Percentiles rank a stretch among this genome's conserved stretches.
phyloP scores from a whole-genome alignment of 1,140 invertebrate genomes.

The Drosophila grimshawi region DNA sequence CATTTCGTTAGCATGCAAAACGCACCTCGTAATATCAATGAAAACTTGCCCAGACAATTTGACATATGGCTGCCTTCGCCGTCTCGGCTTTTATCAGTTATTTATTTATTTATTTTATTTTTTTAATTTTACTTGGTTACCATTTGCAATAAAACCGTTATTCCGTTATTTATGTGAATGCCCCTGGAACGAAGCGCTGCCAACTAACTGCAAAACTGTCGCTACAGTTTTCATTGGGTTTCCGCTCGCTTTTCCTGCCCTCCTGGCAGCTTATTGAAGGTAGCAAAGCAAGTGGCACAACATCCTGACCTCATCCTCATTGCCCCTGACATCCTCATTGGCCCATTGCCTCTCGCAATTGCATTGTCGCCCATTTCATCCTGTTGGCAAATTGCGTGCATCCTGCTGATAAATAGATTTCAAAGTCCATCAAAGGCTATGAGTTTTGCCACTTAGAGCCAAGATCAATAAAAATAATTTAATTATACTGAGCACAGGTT shows the following conservation, averaged over 20 bases:
- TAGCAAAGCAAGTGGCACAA: slow-evolving; percentile 56
- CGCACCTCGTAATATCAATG: slow-evolving; percentile 46
- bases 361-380: slow-evolving; percentile 63
- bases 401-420: slow-evolving; percentile 70
- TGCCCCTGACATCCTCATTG: background rate
- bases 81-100: slow-evolving; percentile 14
- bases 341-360: slow-evolving; percentile 36
- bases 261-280: slow-evolving; percentile 40
- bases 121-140: slow-evolving; percentile 24
- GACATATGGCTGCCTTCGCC: slow-evolving; percentile 50
- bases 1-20: slow-evolving; percentile 59
- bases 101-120: slow-evolving; percentile 24
- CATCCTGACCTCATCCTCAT: slow-evolving; percentile 23
- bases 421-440: slow-evolving; percentile 10
- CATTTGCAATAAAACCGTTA: slow-evolving; percentile 33
- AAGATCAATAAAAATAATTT: slow-evolving; percentile 34
- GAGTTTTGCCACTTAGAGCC: slow-evolving; percentile 2
- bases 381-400: slow-evolving; percentile 66
- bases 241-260: slow-evolving; percentile 58
- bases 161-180: slow-evolving; percentile 47
- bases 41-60: slow-evolving; percentile 33
- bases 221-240: slow-evolving; percentile 51
- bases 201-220: slow-evolving; percentile 19
- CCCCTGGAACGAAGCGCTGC: slow-evolving; percentile 3
- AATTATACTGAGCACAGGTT: slow-evolving; percentile 3